Conservation (phyloP, 2,113 vertebrate genomes). For the Malurus cyaneus region DNA sequence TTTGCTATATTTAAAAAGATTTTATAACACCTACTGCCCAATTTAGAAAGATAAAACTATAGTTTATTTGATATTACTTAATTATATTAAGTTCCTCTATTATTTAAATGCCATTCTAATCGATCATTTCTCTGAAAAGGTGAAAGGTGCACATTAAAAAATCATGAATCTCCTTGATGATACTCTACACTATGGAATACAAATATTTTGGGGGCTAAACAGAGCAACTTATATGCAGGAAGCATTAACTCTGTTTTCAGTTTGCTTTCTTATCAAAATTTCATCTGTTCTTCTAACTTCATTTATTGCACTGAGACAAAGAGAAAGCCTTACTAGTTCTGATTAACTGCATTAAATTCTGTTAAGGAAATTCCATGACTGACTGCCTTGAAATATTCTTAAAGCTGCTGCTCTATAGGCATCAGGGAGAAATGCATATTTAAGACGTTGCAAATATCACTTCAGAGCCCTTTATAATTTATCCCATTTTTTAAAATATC, state of each 20-base stretch:
- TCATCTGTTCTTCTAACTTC: not conserved
- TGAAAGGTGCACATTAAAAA: not conserved
- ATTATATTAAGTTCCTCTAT: not conserved
- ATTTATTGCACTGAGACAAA: not conserved
- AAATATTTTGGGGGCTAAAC: not conserved
- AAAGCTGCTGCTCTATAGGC: not conserved
- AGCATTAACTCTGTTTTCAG: not conserved
- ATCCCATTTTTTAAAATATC: not conserved
- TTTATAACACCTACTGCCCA: not conserved
- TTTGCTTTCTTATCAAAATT: not conserved
- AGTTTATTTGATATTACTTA: not conserved
- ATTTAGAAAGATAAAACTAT: not conserved
- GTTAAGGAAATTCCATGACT: not conserved
- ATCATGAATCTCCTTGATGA: not conserved
- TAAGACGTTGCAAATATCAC: not conserved
- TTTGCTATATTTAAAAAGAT: not conserved
- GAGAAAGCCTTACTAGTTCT: not conserved
- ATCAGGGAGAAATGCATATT: not conserved
- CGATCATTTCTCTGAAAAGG: not conserved
- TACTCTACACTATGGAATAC: not conserved
- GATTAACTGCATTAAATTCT: not conserved
- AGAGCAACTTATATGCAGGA: not conserved
- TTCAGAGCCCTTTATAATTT: not conserved
- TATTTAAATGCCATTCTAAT: not conserved
- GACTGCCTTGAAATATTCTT: not conserved